phyloP scores from a whole-genome alignment of 2,113 vertebrate genomes.

The Engraulis encrasicolus region DNA sequence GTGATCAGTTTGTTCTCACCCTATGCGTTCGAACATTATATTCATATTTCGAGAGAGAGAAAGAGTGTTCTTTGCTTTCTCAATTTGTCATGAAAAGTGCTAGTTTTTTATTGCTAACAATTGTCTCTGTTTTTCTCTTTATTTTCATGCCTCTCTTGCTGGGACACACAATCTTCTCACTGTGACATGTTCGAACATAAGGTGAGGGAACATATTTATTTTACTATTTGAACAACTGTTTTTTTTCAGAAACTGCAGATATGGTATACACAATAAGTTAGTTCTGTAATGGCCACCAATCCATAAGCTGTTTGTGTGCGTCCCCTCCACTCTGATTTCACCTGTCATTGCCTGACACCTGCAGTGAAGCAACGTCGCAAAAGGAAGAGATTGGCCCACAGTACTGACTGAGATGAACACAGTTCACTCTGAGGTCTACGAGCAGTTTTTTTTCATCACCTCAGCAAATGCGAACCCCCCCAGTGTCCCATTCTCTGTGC shows the following conservation, averaged over 20 bases:
- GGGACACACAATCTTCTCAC: neutral
- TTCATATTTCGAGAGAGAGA: too few relatives aligned
- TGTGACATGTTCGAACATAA: neutral
- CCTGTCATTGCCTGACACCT: neutral
- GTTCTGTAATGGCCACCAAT: neutral
- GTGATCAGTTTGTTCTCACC: too few relatives aligned
- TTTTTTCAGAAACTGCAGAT: neutral
- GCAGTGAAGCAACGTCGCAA: neutral
- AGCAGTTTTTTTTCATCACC: neutral
- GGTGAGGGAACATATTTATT: neutral
- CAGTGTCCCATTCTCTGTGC: neutral
- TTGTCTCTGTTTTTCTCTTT: neutral
- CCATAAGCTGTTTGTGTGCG: neutral
- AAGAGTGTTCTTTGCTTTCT: too few relatives aligned
- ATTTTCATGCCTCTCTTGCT: neutral
- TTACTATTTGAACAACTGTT: neutral
- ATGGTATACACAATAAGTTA: neutral
- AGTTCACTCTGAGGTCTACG: neutral
- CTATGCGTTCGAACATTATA: too few relatives aligned
- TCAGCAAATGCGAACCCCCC: neutral
- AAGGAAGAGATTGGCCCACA: neutral
- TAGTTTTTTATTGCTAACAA: neutral
- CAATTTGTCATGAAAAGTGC: too few relatives aligned
- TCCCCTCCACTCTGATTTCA: neutral
- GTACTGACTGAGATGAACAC: neutral